These are phyloP conservation scores for Drosophila paulistorum DNA, from an alignment of 1,140 invertebrate species.

Conservation along the genomic window DNA sequence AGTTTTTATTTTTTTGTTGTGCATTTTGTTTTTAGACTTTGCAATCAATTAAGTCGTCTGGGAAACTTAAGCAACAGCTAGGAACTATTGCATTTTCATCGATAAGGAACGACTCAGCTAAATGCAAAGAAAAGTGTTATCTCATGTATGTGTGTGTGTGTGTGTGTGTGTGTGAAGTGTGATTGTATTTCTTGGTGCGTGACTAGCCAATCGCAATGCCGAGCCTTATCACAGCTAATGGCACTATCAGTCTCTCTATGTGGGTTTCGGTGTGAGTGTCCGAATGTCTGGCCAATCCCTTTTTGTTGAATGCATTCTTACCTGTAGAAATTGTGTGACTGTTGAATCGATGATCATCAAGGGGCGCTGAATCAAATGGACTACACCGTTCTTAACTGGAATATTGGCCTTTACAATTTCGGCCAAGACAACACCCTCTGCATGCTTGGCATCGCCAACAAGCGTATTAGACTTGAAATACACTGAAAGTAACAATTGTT, in stretches of 20 bases:
- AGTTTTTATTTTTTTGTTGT: slow-evolving; percentile 8
- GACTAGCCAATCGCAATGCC: slow-evolving; percentile 66
- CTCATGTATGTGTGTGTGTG: slow-evolving; percentile 27
- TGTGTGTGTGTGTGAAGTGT: slow-evolving; percentile 3
- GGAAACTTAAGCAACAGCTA: slow-evolving; percentile 12
- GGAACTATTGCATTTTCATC: neutral
- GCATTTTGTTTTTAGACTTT: slow-evolving; percentile 52
- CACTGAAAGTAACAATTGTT: slow-evolving; percentile 84
- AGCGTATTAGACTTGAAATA: slow-evolving; percentile 94
- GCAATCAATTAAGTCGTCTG: slow-evolving; percentile 46
- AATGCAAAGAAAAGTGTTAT: slow-evolving; percentile 56
- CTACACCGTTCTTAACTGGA: slow-evolving; percentile 95
- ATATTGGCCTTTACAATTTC: slow-evolving; percentile 96
- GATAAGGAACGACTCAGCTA: slow-evolving; percentile 40
- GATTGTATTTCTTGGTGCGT: slow-evolving; percentile 39
- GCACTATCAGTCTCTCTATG: slow-evolving; percentile 42
- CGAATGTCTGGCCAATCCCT: slow-evolving; percentile 24
- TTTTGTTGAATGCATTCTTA: slow-evolving; percentile 81
- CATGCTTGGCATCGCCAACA: slow-evolving; percentile 89
- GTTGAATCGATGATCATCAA: slow-evolving; percentile 94
- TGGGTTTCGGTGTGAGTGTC: slow-evolving; percentile 10
- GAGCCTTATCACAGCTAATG: slow-evolving; percentile 60
- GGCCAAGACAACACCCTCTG: slow-evolving; percentile 91
- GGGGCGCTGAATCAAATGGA: slow-evolving; percentile 95
- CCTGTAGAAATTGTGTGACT: slow-evolving; percentile 93